Evolutionary conservation across 2,113 vertebrate genomes (phyloP).

Genomic region (Athene cunicularia): DNA sequence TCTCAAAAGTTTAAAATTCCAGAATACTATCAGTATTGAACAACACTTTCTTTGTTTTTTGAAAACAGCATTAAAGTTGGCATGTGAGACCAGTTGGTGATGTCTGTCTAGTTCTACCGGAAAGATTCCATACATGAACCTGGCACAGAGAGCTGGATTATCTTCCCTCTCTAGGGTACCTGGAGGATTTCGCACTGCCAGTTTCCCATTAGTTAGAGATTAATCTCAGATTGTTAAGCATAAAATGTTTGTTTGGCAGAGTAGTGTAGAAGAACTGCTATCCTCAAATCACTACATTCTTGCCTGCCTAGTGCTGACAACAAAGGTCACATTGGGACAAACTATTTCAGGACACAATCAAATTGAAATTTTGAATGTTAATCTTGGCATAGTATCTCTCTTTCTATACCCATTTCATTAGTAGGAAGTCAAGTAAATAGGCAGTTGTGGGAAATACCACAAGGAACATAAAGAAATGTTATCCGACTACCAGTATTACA

Average conservation of each 20-base stretch:
- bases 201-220: neutral
- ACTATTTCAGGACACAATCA: neutral
- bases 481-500: neutral
- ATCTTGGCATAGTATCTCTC: neutral
- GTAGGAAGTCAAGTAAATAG: neutral
- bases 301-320: neutral
- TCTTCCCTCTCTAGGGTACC: neutral
- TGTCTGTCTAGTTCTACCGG: neutral
- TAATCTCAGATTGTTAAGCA: neutral
- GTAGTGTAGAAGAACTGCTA: neutral
- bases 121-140: neutral
- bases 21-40: neutral
- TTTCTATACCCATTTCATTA: neutral
- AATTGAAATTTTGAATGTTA: neutral
- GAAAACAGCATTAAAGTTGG: neutral
- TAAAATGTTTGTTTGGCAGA: neutral
- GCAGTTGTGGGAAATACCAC: neutral
- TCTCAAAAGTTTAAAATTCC: neutral
- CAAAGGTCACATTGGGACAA: neutral
- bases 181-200: neutral
- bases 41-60: neutral
- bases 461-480: neutral
- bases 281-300: neutral
- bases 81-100: neutral
- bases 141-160: neutral